Conservation (phyloP, 2,113 vertebrate species). For the Centrocercus urophasianus region DNA sequence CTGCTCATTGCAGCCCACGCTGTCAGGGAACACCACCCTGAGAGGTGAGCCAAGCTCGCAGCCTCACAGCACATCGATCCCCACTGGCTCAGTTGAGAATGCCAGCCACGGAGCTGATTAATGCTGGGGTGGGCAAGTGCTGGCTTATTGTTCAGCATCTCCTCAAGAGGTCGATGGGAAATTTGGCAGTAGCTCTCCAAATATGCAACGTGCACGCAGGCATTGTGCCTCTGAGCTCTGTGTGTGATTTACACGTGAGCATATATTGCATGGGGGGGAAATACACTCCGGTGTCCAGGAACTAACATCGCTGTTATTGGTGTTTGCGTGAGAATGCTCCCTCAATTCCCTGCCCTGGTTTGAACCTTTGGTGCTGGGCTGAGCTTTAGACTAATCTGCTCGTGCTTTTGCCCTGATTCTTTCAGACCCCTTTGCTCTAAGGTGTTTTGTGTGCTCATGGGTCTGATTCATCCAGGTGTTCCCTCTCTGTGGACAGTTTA, state of each 20-base stretch:
- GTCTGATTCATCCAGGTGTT: slow-evolving; percentile 14
- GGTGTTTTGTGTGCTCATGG: neutral
- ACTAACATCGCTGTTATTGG: rapidly evolving
- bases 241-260: neutral
- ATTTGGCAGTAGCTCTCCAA: slow-evolving; percentile 55
- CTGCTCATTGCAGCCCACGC: neutral
- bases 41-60: slow-evolving; percentile 31
- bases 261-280: neutral
- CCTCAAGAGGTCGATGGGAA: slow-evolving; percentile 60
- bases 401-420: slow-evolving; percentile 10
- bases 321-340: neutral
- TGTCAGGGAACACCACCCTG: slow-evolving; percentile 7
- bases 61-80: slow-evolving; percentile 56
- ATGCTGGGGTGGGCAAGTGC: slow-evolving; percentile 61
- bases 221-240: neutral
- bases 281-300: neutral
- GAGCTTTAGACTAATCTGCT: slow-evolving; percentile 47
- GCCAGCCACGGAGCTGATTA: slow-evolving; percentile 65
- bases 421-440: neutral
- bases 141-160: slow-evolving; percentile 64
- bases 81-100: slow-evolving; percentile 1
- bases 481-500: neutral
- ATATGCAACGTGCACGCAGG: neutral
- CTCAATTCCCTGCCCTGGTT: neutral
- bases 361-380: neutral